Conservation (phyloP, 2,113 vertebrate genomes). For the Neodontobutis hainanensis region DNA sequence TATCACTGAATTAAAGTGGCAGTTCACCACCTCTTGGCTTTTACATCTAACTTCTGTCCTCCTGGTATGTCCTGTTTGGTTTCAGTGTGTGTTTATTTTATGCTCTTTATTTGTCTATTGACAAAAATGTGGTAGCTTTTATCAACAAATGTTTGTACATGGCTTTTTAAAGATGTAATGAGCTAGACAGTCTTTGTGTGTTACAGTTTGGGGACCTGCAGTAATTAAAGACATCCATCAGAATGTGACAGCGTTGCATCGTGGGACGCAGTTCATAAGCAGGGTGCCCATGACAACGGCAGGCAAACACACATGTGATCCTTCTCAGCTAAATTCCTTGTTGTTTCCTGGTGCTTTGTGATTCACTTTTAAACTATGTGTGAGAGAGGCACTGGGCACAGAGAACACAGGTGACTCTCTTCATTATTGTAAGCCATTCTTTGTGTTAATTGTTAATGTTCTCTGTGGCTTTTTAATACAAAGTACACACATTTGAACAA, state of each 20-base stretch:
- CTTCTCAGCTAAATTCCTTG: constrained; percentile 28
- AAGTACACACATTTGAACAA: no score
- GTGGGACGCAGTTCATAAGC: constrained; percentile 14
- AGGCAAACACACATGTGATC: constrained; percentile 33
- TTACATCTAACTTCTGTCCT: no score
- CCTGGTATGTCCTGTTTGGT: no score
- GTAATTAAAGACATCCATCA: constrained; percentile 61
- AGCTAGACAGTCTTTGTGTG: constrained; percentile 16
- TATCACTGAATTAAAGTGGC: constrained; percentile 3
- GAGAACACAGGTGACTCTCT: neutral
- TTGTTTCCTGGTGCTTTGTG: constrained; percentile 37
- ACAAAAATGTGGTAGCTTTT: neutral
- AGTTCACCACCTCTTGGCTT: neutral
- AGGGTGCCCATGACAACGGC: constrained; percentile 17
- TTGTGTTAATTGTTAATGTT: neutral
- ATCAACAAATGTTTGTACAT: no score
- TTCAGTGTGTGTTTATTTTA: no score
- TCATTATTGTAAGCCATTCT: neutral
- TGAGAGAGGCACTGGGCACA: neutral
- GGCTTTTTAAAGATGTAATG: neutral
- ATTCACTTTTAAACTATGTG: constrained; percentile 55
- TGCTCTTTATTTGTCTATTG: no score
- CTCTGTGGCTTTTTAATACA: neutral
- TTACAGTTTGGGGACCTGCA: constrained; percentile 6
- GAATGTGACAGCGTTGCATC: constrained; percentile 30